Evolutionary conservation across 2,797 vertebrate species (phyloP).

Genomic region (Poecilia picta): DNA sequence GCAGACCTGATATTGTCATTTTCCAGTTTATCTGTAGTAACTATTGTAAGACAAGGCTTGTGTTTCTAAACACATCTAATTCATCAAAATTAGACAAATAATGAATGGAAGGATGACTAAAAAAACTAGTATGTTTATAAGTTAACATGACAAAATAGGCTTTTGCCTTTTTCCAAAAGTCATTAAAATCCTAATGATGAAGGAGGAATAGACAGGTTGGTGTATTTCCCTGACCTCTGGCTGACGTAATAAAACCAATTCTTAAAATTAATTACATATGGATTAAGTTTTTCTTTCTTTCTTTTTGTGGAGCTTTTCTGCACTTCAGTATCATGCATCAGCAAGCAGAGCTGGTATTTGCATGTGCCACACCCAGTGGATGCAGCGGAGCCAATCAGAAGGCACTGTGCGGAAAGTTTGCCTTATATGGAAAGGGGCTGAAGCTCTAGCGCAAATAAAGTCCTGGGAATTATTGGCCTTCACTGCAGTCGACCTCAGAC

Average conservation of each 20-base stretch:
- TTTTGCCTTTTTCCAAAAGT: neutral
- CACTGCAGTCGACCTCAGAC: slow-evolving; percentile 61
- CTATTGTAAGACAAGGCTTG: slow-evolving; percentile 1
- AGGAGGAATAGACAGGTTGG: too few relatives aligned
- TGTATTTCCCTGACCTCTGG: neutral
- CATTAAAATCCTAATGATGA: neutral
- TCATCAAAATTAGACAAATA: slow-evolving; percentile 7
- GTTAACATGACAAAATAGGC: neutral
- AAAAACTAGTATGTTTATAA: neutral
- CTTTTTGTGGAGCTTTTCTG: slow-evolving; percentile 3
- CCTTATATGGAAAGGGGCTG: slow-evolving; percentile 95
- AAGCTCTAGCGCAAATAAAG: slow-evolving; percentile 83
- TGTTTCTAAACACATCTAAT: neutral
- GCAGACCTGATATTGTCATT: slow-evolving; percentile 43
- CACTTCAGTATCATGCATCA: slow-evolving; percentile 15
- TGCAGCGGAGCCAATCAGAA: slow-evolving; percentile 83
- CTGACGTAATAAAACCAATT: neutral
- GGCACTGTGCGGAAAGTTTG: slow-evolving; percentile 87
- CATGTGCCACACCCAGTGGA: slow-evolving; percentile 80
- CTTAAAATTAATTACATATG: slow-evolving; percentile 6
- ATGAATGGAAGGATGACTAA: too few relatives aligned
- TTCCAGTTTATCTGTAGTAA: slow-evolving; percentile 19
- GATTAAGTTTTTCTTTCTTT: slow-evolving; percentile 13
- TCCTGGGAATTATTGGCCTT: slow-evolving; percentile 31
- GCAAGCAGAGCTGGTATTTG: slow-evolving; percentile 57